phyloP scores from a whole-genome alignment of 2,797 vertebrate species.

The Distichodus sexfasciatus region DNA sequence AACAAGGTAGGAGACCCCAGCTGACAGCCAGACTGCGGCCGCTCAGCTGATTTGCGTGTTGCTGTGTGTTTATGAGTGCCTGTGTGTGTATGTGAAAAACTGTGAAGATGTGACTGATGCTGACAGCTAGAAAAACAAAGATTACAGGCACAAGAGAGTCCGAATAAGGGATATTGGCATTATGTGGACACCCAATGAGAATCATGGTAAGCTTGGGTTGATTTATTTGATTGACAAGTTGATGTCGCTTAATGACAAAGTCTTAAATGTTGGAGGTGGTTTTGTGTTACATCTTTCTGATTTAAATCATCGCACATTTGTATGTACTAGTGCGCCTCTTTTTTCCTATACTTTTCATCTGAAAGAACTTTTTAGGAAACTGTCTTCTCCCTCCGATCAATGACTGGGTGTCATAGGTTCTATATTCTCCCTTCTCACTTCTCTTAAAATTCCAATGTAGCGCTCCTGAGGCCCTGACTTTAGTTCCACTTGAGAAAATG shows the following conservation, averaged over 20 bases:
- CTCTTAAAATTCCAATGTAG: conserved; percentile 61
- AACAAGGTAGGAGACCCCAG: conserved; percentile 73
- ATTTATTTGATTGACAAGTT: conserved; percentile 35
- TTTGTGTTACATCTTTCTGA: conserved; percentile 16
- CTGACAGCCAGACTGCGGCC: conserved; percentile 63
- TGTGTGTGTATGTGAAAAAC: conserved; percentile 9
- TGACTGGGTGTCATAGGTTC: conserved; percentile 60
- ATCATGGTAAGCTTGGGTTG: conserved; percentile 67
- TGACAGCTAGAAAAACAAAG: conserved; percentile 39
- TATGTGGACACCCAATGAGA: conserved; percentile 46
- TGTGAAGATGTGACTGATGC: conserved; percentile 23
- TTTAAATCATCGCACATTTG: conserved; percentile 16
- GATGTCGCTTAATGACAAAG: background rate
- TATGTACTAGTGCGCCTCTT: conserved; percentile 6
- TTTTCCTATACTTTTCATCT: conserved; percentile 13
- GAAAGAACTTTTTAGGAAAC: conserved; percentile 49
- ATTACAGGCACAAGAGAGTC: conserved; percentile 48
- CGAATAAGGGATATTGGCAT: conserved; percentile 53
- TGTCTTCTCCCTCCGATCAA: conserved; percentile 53
- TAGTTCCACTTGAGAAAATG: conserved; percentile 64
- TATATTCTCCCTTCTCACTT: conserved; percentile 46
- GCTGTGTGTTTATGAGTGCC: conserved; percentile 26
- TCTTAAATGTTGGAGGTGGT: conserved; percentile 7
- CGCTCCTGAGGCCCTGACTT: conserved; percentile 53
- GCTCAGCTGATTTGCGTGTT: conserved; percentile 58